These are phyloP conservation scores for Pimephales promelas DNA, from an alignment of 2,113 vertebrate species.

Conservation along the genomic window DNA sequence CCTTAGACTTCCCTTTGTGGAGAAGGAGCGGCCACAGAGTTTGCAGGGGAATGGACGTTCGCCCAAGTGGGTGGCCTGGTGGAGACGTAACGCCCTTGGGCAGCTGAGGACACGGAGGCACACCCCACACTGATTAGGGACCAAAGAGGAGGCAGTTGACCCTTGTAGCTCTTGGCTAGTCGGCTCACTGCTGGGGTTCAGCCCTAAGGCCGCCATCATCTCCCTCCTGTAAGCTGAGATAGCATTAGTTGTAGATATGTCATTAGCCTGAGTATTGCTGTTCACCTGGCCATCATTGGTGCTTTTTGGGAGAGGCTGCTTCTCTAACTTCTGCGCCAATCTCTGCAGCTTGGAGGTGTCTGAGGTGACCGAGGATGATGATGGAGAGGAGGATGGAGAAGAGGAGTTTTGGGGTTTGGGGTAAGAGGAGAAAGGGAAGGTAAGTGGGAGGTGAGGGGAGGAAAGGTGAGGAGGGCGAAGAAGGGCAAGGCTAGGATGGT, in stretches of 20 bases:
- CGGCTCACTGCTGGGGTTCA: slow-evolving; percentile 63
- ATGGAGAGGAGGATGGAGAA: slow-evolving; percentile 74
- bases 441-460: slow-evolving; percentile 69
- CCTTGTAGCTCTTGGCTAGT: slow-evolving; percentile 58
- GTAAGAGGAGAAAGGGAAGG: slow-evolving; percentile 85
- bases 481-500: slow-evolving; percentile 81
- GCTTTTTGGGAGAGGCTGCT: slow-evolving; percentile 72
- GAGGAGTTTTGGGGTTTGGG: slow-evolving; percentile 78
- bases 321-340: slow-evolving; percentile 88
- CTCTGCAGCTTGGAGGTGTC: slow-evolving; percentile 92
- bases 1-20: slow-evolving; percentile 87
- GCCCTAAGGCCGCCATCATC: slow-evolving; percentile 77
- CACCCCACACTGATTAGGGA: slow-evolving; percentile 86
- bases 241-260: slow-evolving; percentile 68
- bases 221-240: slow-evolving; percentile 75
- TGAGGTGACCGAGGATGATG: slow-evolving; percentile 76
- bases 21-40: slow-evolving; percentile 88
- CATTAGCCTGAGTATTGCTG: slow-evolving; percentile 59
- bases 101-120: slow-evolving; percentile 89
- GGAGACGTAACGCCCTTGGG: slow-evolving; percentile 85
- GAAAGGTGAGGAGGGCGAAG: slow-evolving; percentile 79
- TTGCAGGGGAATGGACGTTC: slow-evolving; percentile 91
- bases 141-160: slow-evolving; percentile 51
- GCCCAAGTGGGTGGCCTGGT: slow-evolving; percentile 88
- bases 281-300: slow-evolving; percentile 61